These are phyloP conservation scores for Gallinago solitaria DNA, from an alignment of 2,797 vertebrate species.

Conservation along the genomic window DNA sequence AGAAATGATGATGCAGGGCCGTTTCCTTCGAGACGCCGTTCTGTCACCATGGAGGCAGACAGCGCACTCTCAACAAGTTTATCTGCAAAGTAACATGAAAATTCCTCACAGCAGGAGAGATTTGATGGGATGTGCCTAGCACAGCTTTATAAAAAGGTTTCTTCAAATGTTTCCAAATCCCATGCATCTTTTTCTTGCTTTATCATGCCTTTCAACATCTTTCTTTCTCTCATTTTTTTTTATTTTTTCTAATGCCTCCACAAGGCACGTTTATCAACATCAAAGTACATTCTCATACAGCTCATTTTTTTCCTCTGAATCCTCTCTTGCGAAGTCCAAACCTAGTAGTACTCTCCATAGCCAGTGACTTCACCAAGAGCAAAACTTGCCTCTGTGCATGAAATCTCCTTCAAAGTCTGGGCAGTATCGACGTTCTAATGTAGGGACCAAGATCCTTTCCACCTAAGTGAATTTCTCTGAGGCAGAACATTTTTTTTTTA, in stretches of 20 bases:
- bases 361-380: not conserved
- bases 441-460: not conserved
- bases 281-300: slow-evolving; percentile 23
- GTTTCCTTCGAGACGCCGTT: not conserved
- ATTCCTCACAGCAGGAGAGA: slow-evolving; percentile 66
- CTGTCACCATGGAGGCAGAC: slow-evolving; percentile 63
- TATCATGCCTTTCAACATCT: slow-evolving; percentile 59
- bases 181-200: slow-evolving; percentile 55
- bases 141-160: slow-evolving; percentile 57
- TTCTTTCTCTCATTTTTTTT: slow-evolving; percentile 22
- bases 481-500: not conserved
- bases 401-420: not conserved
- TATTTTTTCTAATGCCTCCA: slow-evolving; percentile 1
- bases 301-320: not conserved
- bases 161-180: slow-evolving; percentile 62
- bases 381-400: not conserved
- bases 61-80: slow-evolving; percentile 42
- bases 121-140: slow-evolving; percentile 16
- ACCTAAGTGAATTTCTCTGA: not conserved
- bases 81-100: slow-evolving; percentile 72
- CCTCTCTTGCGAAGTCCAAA: not conserved
- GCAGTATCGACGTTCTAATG: fast-evolving
- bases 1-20: slow-evolving; percentile 6
- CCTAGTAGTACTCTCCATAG: not conserved
- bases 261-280: slow-evolving; percentile 40